phyloP scores from a whole-genome alignment of 2,113 vertebrate genomes.

The Erythrocercus mccallii region DNA sequence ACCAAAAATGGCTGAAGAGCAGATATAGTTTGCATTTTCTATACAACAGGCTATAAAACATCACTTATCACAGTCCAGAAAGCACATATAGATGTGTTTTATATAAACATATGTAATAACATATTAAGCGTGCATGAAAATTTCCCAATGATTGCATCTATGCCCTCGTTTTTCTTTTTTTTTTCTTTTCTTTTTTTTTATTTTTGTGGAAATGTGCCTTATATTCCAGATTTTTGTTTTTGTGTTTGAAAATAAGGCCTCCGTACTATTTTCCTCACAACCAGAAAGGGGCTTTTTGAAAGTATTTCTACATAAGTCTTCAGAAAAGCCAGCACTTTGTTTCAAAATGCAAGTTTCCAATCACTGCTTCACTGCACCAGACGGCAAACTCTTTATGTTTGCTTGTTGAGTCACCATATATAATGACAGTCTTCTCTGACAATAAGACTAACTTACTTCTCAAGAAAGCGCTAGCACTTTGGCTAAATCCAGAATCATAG shows the following conservation, averaged over 20 bases:
- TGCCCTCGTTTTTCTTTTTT: slow-evolving; percentile 72
- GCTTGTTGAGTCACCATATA: slow-evolving; percentile 69
- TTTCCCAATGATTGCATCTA: slow-evolving; percentile 84
- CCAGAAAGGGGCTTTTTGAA: slow-evolving; percentile 84
- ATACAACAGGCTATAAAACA: slow-evolving; percentile 99
- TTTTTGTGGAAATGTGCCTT: slow-evolving; percentile 83
- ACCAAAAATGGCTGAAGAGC: slow-evolving; percentile 96
- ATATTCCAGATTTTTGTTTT: slow-evolving; percentile 79
- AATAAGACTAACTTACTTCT: slow-evolving; percentile 71
- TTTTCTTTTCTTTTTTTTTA: slow-evolving; percentile 19
- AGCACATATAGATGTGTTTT: slow-evolving; percentile 99
- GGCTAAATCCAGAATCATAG: slow-evolving; percentile 85
- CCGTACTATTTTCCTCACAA: slow-evolving; percentile 84
- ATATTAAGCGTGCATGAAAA: slow-evolving; percentile 98
- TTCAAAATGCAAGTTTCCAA: slow-evolving; percentile 74
- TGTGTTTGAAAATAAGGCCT: slow-evolving; percentile 87
- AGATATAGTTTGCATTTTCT: slow-evolving; percentile 99
- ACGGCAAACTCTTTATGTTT: slow-evolving; percentile 67
- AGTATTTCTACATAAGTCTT: slow-evolving; percentile 82
- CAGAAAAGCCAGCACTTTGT: slow-evolving; percentile 79
- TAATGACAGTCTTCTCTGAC: slow-evolving; percentile 75
- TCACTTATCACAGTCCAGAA: slow-evolving; percentile 99
- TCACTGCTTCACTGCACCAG: slow-evolving; percentile 70
- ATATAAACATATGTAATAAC: slow-evolving; percentile 99
- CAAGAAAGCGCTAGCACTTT: slow-evolving; percentile 83